Evolutionary conservation across 2,113 vertebrate genomes (phyloP).

Genomic region (Corythornis vintsioides): DNA sequence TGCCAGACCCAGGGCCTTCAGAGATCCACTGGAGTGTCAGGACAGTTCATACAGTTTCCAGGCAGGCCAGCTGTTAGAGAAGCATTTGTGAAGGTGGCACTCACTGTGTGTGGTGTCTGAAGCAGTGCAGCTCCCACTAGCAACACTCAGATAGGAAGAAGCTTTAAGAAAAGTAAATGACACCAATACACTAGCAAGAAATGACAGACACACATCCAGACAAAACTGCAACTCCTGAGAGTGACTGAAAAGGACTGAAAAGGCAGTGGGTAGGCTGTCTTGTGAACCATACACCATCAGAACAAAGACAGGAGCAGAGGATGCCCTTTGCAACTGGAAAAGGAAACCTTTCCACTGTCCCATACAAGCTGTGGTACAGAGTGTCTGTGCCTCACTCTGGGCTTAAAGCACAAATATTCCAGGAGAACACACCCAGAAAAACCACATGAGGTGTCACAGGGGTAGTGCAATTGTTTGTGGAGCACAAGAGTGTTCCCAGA

Average conservation of each 20-base stretch:
- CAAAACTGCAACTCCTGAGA: background rate
- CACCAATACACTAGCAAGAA: background rate
- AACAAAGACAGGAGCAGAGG: background rate
- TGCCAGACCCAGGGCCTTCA: background rate
- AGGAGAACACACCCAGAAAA: background rate
- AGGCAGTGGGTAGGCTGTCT: background rate
- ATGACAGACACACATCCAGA: background rate
- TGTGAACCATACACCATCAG: background rate
- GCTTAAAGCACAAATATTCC: background rate
- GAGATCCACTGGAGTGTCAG: background rate
- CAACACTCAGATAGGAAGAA: background rate
- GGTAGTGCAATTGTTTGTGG: background rate
- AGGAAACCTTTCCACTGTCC: background rate
- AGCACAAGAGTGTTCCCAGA: background rate
- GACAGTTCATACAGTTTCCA: background rate
- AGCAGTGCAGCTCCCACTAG: background rate
- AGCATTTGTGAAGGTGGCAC: background rate
- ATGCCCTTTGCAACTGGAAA: rapidly evolving
- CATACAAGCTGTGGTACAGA: background rate
- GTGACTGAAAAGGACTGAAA: background rate
- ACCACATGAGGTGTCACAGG: background rate
- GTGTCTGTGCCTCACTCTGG: background rate
- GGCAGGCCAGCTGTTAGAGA: background rate
- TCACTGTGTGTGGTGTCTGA: too few relatives aligned
- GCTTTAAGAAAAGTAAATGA: background rate